These are phyloP conservation scores for Coenonympha arcania DNA, from an alignment of 2,888 invertebrate genomes.

Conservation along the genomic window DNA sequence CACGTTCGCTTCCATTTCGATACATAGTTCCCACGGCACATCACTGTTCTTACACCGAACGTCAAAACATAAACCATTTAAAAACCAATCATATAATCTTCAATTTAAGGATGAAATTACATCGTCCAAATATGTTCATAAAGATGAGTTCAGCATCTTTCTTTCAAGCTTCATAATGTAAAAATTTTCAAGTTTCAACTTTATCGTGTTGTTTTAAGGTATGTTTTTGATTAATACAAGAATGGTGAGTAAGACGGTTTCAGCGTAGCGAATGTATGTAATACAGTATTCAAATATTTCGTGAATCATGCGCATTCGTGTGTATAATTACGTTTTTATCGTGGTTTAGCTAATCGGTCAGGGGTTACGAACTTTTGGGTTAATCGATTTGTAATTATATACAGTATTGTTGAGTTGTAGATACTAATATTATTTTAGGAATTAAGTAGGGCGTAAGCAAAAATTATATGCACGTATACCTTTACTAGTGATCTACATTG, in stretches of 20 bases:
- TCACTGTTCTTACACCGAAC: slow-evolving; percentile 46
- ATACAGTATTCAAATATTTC: slow-evolving; percentile 59
- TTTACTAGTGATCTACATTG: too few relatives aligned
- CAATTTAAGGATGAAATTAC: slow-evolving; percentile 21
- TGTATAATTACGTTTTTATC: slow-evolving; percentile 62
- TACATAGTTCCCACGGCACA: slow-evolving; percentile 68
- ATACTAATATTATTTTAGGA: not conserved
- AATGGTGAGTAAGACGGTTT: slow-evolving; percentile 37
- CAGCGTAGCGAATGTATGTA: slow-evolving; percentile 46
- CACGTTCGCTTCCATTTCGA: slow-evolving; percentile 53
- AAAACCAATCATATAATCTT: slow-evolving; percentile 33
- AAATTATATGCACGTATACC: too few relatives aligned
- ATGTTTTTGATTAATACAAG: slow-evolving; percentile 25
- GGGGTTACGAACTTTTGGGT: slow-evolving; percentile 39
- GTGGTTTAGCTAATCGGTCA: slow-evolving; percentile 49
- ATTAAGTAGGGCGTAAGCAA: too few relatives aligned
- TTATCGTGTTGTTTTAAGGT: slow-evolving; percentile 16
- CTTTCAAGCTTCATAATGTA: slow-evolving; percentile 42
- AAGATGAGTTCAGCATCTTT: slow-evolving; percentile 44
- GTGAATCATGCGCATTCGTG: slow-evolving; percentile 63
- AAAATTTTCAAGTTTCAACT: slow-evolving; percentile 26
- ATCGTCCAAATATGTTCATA: slow-evolving; percentile 26
- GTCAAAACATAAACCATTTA: slow-evolving; percentile 34
- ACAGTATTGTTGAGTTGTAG: not conserved
- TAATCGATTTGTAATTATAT: slow-evolving; percentile 13